Base-by-base conservation (phyloP, 1,140 invertebrate species). In the Neodiprion fabricii region DNA sequence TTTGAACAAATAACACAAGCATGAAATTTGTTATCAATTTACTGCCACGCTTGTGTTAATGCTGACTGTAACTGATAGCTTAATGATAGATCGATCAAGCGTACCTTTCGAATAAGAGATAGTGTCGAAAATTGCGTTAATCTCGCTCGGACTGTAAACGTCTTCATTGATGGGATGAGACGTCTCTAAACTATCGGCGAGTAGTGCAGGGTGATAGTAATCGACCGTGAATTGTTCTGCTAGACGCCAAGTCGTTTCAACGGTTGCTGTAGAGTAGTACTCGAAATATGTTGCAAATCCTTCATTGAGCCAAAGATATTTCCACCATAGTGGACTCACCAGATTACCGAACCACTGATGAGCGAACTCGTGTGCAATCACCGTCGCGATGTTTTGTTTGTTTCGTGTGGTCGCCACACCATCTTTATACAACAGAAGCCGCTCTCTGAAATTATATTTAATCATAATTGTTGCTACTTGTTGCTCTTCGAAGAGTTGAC, bases 211-310 rank as follows among this genome's bases (percentile, higher is more conserved):
- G 72, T 95, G 93, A 21, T 93, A 83, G 5, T 92, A 91, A 69
- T 92, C 89, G 12, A 93, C 85, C 48, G 94, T 89, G 85, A 95
- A 96, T 84, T 94, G 93, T 78, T 95, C 93, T 90, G 93, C 91
- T 91, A 96, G 94, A 80, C 92, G 90, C 94, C 94, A 96, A 77
- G 90, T 87, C 12, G 91, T 90, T 74, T 89, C 85, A 50, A 91
- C 88, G 7, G 23, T 14, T 12, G 14, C 11, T 21, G 48, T 47
- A 12, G n/a, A 48, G 40, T 74, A 75, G 76, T 83, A 87, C 75
- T 87, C 80, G 66, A 90, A 88, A 68, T 89, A 88, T 1, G 83
- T 86, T 23, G 89, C 88, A 50, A 90, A 88, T 0, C 89, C 90
- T 76, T 91, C 89, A 73, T 90, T 90, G 4, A 90, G 78, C 88